phyloP scores from a whole-genome alignment of 2,888 invertebrate species.

The Falcaria lacertinaria region DNA sequence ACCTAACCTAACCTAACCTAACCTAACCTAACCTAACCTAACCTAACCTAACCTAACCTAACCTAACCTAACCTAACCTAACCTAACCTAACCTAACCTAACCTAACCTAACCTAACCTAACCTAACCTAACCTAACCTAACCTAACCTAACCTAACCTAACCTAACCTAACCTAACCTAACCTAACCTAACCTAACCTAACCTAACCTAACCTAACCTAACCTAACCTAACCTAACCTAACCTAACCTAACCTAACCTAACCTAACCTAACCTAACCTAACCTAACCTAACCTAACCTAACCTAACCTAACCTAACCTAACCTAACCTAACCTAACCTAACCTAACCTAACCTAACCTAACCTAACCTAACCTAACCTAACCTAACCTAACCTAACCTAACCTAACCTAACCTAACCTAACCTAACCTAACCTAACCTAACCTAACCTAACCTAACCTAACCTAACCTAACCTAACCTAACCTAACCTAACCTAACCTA shows the following conservation, averaged over 20 bases:
- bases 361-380: slow-evolving; percentile 17
- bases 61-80: slow-evolving; percentile 15
- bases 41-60: slow-evolving; percentile 7
- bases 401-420: slow-evolving; percentile 10
- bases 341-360: slow-evolving; percentile 12
- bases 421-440: slow-evolving; percentile 8
- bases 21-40: slow-evolving; percentile 8
- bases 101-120: slow-evolving; percentile 7
- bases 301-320: slow-evolving; percentile 11
- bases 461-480: slow-evolving; percentile 19
- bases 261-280: slow-evolving; percentile 10
- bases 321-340: slow-evolving; percentile 20
- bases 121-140: slow-evolving; percentile 11
- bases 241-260: slow-evolving; percentile 15
- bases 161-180: slow-evolving; percentile 13
- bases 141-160: slow-evolving; percentile 11
- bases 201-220: slow-evolving; percentile 17
- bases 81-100: slow-evolving; percentile 15
- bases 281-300: slow-evolving; percentile 8
- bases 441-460: slow-evolving; percentile 16
- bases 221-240: slow-evolving; percentile 22
- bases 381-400: slow-evolving; percentile 15
- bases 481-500: slow-evolving; percentile 16
- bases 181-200: slow-evolving; percentile 9
- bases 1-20: slow-evolving; percentile 12